Conservation (phyloP, 1,140 invertebrate genomes). For the Drosophila baimaii region DNA sequence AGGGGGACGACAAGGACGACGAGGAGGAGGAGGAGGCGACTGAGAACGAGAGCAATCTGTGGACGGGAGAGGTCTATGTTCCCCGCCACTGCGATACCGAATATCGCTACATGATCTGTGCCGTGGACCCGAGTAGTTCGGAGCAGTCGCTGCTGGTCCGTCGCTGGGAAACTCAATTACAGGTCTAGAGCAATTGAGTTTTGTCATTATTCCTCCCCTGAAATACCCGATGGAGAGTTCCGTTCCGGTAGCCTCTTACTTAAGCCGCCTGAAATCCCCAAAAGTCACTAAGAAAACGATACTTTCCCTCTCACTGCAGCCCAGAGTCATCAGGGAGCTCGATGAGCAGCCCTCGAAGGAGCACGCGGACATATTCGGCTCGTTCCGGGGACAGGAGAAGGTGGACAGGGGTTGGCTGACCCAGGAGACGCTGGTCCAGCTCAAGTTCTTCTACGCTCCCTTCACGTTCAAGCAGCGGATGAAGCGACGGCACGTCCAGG, state of each 20-base stretch:
- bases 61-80: constrained; percentile 86
- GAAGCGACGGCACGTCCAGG: constrained; percentile 88
- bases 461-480: constrained; percentile 92
- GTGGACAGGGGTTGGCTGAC: constrained; percentile 95
- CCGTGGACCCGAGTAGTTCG: constrained; percentile 85
- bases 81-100: constrained; percentile 88
- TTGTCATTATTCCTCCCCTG: constrained; percentile 4
- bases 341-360: constrained; percentile 67
- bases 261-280: neutral
- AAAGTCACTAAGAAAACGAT: neutral
- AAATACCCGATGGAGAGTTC: constrained; percentile 18
- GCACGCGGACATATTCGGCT: constrained; percentile 87
- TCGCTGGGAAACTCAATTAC: constrained; percentile 93
- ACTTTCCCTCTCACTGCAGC: constrained; percentile 60
- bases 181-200: constrained; percentile 42
- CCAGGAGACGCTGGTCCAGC: constrained; percentile 92
- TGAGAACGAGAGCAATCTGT: constrained; percentile 84
- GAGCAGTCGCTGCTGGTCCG: constrained; percentile 88
- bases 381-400: constrained; percentile 85
- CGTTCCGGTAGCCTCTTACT: constrained; percentile 11
- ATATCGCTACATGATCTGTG: constrained; percentile 92
- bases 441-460: constrained; percentile 93
- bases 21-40: too few species aligned
- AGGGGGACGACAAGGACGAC: constrained; percentile 61
- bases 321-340: constrained; percentile 85